Base-by-base conservation (phyloP, 2,888 invertebrate genomes). In the Hofmannophila pseudospretella region DNA sequence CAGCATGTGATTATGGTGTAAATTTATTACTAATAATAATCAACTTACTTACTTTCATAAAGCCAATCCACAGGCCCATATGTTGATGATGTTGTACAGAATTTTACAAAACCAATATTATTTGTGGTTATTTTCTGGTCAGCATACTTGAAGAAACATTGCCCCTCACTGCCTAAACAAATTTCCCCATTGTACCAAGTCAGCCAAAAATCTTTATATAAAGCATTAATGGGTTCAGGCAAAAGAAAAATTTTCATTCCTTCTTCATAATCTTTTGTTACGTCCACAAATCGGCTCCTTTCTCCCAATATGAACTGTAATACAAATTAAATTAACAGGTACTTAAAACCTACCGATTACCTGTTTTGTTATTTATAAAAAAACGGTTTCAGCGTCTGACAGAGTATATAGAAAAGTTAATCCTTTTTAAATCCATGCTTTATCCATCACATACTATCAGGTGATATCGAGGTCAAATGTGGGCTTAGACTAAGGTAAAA, bases 31-130 rank as follows among this genome's bases (percentile, higher is more conserved):
- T n/a, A n/a, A n/a, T n/a, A n/a, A n/a, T n/a, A n/a, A n/a, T n/a
- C n/a, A n/a, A n/a, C n/a, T n/a, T n/a, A 67, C 71, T 58, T 47
- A 79, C 80, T 57, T 56, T 67, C 66, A 58, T 70, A 54, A 39
- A 44, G 63, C 74, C 67, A 68, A 22, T 60, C 46, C 7, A 61
- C 54, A 22, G 49, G 44, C 34, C 40, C 23, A 13, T 36, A 40
- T 5, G 30, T 40, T 19, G 41, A 29, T 28, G 49, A 41, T 19
- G 41, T 39, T 1, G 49, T 47, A 40, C 43, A 37, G 42, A 71
- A 70, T 22, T 64, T 67, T 7, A 72, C 37, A 55, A 59, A 68
- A 34, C 43, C 45, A 33, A 38, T 45, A 25, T 41, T 34, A n/a
- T 34, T 19, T 7, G 32, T 4, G n/a, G 7, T 9, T n/a, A 23